These are phyloP conservation scores for Spea hammondii DNA, from an alignment of 2,797 vertebrate genomes.

Conservation along the genomic window DNA sequence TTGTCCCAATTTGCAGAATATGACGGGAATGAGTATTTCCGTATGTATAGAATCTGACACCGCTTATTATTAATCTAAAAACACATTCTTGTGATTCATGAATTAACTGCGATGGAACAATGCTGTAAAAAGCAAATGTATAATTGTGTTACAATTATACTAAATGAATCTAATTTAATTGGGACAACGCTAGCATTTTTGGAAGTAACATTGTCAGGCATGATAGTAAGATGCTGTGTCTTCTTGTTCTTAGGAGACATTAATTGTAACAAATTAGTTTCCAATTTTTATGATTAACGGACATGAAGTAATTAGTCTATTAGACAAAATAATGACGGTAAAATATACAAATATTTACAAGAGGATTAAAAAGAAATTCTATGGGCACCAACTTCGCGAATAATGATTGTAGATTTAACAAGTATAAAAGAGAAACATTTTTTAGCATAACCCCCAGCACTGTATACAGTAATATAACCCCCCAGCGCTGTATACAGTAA, in stretches of 20 bases:
- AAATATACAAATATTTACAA: no score
- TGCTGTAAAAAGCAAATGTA: slow-evolving; percentile 1
- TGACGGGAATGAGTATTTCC: neutral
- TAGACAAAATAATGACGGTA: no score
- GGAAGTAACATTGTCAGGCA: neutral
- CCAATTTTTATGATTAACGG: neutral
- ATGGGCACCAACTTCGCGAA: no score
- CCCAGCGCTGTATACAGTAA: no score
- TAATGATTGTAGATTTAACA: no score
- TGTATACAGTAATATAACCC: no score
- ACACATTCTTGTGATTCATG: no score
- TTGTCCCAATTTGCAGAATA: no score
- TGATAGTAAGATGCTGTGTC: neutral
- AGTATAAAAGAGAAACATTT: no score
- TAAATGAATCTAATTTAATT: neutral
- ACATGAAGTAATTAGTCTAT: neutral
- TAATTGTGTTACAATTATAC: neutral
- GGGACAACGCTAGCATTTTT: neutral
- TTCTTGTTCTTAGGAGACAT: neutral
- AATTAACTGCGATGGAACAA: neutral
- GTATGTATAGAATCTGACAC: neutral
- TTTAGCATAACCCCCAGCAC: no score
- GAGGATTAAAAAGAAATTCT: no score
- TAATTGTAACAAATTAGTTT: slow-evolving; percentile 3
- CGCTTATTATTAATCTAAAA: no score